Conservation (phyloP, 2,113 vertebrate species). For the Echinops telfairi region DNA sequence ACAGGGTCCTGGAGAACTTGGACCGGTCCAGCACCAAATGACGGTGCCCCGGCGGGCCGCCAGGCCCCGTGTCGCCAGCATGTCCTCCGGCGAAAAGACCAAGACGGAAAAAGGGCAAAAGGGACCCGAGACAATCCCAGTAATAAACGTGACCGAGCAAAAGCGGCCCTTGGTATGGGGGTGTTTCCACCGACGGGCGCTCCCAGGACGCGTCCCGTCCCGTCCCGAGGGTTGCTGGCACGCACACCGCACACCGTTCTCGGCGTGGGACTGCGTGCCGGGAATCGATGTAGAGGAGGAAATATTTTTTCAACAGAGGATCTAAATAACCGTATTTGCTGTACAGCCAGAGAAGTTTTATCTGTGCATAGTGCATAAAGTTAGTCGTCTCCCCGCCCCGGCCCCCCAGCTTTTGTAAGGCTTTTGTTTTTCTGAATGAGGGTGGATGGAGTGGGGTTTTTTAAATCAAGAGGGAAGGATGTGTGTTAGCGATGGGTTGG, state of each 20-base stretch:
- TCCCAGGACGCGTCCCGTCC: conserved; percentile 59
- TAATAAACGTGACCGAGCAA: conserved; percentile 77
- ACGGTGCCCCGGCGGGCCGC: conserved; percentile 69
- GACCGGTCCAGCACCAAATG: conserved; percentile 92
- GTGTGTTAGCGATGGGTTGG: conserved; percentile 66
- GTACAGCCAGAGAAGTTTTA: conserved; percentile 84
- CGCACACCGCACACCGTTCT: background rate
- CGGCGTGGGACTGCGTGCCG: conserved; percentile 58
- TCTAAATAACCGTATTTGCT: conserved; percentile 70
- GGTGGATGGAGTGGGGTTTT: conserved; percentile 81
- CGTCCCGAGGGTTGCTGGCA: background rate
- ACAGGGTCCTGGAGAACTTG: conserved; percentile 94
- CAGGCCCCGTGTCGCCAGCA: conserved; percentile 75
- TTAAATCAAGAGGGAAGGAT: conserved; percentile 68
- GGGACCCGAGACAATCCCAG: conserved; percentile 72
- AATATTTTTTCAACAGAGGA: conserved; percentile 72
- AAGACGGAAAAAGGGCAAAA: background rate
- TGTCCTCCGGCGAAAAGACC: conserved; percentile 58
- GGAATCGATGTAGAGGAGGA: conserved; percentile 51
- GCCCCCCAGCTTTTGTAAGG: conserved; percentile 85
- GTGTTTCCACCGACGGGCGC: conserved; percentile 49
- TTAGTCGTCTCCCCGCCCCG: conserved; percentile 81
- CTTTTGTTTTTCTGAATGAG: conserved; percentile 84
- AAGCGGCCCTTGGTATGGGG: conserved; percentile 77
- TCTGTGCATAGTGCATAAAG: conserved; percentile 85